phyloP scores from a whole-genome alignment of 2,888 invertebrate species.

The Adineta ricciae region DNA sequence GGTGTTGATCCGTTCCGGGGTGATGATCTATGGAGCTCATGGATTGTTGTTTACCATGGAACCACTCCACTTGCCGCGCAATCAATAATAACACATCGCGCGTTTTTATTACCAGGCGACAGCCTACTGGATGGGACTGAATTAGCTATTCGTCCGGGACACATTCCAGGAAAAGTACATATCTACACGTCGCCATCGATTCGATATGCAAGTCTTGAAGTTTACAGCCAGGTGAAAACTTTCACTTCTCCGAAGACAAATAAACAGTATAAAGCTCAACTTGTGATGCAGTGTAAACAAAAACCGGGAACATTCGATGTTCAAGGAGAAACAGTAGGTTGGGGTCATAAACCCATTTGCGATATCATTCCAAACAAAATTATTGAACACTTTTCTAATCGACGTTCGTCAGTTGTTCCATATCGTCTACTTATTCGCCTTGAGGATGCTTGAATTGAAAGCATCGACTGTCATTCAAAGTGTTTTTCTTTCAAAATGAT shows the following conservation, averaged over 20 bases:
- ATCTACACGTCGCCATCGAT: background rate
- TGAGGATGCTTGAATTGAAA: background rate
- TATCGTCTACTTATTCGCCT: background rate
- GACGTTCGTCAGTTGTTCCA: background rate
- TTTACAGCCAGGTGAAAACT: background rate
- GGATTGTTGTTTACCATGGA: background rate
- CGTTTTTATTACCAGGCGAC: background rate
- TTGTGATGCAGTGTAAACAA: background rate
- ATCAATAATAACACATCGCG: background rate
- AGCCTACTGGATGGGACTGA: background rate
- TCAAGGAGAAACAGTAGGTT: background rate
- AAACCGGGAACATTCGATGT: background rate
- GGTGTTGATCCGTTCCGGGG: background rate
- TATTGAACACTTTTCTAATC: background rate
- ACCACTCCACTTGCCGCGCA: background rate
- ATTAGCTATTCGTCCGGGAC: background rate
- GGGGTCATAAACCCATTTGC: background rate
- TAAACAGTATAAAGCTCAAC: background rate
- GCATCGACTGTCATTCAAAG: no score
- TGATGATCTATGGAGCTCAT: background rate
- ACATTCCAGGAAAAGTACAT: background rate
- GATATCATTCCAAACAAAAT: background rate
- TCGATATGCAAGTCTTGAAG: background rate
- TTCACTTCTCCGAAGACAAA: background rate
- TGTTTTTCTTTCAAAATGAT: no score